Evolutionary conservation across 1,140 invertebrate genomes (phyloP).

Genomic region (Lordiphosa collinella): DNA sequence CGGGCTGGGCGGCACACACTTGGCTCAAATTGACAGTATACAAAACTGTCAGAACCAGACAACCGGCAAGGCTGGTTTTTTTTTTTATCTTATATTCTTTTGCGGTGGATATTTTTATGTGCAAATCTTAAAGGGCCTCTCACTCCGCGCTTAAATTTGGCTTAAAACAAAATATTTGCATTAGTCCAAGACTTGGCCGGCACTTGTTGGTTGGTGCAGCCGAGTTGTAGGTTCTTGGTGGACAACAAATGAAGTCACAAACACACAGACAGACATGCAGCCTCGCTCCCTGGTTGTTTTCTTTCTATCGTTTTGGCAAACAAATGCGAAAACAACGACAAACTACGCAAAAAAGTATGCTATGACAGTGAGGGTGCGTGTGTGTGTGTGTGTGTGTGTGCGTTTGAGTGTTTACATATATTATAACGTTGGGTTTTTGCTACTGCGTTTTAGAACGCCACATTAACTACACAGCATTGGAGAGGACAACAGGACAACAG

Average conservation of each 20-base stretch:
- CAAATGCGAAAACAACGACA: constrained; percentile 63
- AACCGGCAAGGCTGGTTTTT: constrained; percentile 7
- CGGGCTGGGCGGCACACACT: constrained; percentile 7
- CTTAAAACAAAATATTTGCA: too few species aligned
- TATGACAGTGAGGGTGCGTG: constrained; percentile 5
- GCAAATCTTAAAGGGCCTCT: too few species aligned
- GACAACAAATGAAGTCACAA: constrained; percentile 46
- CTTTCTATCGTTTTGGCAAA: constrained; percentile 34
- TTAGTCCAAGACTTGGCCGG: too few species aligned
- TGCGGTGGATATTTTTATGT: constrained; percentile 6
- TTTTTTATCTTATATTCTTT: constrained; percentile 4
- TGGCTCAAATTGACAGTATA: constrained; percentile 72
- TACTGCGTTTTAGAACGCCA: constrained; percentile 20
- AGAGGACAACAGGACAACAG: constrained; percentile 2
- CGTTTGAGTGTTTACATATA: constrained; percentile 28
- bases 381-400: constrained; percentile 23
- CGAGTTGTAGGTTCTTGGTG: too few species aligned
- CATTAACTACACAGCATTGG: constrained; percentile 20
- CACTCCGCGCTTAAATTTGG: too few species aligned
- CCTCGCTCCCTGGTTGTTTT: background rate
- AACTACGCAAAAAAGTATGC: constrained; percentile 71
- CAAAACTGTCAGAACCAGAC: constrained; percentile 70
- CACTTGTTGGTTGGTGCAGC: constrained; percentile 44
- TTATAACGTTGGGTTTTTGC: constrained; percentile 24
- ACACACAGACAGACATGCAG: too few species aligned